Conservation (phyloP, 2,888 invertebrate genomes). For the Limnephilus marmoratus region DNA sequence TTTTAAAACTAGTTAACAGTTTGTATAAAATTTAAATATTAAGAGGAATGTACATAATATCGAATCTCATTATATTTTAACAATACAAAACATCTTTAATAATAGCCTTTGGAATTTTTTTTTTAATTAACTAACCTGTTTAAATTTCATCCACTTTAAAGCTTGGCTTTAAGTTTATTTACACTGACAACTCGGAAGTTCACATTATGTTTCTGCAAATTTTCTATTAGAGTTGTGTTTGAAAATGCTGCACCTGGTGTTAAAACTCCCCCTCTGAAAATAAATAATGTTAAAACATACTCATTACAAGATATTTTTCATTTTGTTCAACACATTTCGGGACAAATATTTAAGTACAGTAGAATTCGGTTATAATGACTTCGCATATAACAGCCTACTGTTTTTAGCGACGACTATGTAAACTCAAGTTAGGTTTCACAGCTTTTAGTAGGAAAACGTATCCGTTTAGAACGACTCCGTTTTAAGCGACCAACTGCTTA, state of each 20-base stretch:
- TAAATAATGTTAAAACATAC: background rate
- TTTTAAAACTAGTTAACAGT: conserved; percentile 2
- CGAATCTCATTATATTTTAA: background rate
- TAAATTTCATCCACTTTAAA: conserved; percentile 18
- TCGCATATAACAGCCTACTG: too few species aligned
- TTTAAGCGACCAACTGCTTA: too few species aligned
- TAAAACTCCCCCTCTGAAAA: conserved; percentile 89
- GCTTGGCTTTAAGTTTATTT: conserved; percentile 38
- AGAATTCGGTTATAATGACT: too few species aligned
- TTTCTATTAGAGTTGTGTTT: conserved; percentile 86
- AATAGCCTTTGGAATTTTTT: background rate
- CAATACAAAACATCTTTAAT: background rate
- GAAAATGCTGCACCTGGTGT: conserved; percentile 92
- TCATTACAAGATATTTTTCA: too few species aligned
- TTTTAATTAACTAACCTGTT: background rate
- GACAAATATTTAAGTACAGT: background rate
- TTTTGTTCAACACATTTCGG: background rate
- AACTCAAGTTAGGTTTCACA: too few species aligned
- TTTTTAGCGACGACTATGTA: too few species aligned
- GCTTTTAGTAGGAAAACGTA: too few species aligned
- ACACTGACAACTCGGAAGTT: conserved; percentile 79
- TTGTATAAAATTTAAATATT: background rate
- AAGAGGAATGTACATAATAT: background rate
- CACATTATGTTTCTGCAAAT: conserved; percentile 84
- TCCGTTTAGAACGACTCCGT: too few species aligned